These are phyloP conservation scores for Heliocidaris erythrogramma DNA, from an alignment of 35 echinoderm and acorn worm species.

Conservation along the genomic window DNA sequence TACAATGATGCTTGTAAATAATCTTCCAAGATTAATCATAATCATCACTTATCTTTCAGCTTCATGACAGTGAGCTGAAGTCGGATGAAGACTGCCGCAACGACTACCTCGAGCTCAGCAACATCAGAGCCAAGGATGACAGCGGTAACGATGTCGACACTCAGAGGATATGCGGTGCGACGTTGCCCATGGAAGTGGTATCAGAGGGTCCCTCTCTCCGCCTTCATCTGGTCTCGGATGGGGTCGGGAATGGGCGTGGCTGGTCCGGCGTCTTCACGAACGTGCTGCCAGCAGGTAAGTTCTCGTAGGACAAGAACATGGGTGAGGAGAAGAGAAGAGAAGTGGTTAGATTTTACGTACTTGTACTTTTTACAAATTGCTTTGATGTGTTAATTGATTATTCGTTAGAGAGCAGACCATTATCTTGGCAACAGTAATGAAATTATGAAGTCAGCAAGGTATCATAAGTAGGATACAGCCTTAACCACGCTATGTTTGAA, in stretches of 20 bases:
- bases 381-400: too few relatives aligned
- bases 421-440: too few relatives aligned
- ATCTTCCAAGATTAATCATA: background rate
- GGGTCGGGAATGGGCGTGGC: background rate
- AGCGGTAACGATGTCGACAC: background rate
- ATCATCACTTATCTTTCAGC: background rate
- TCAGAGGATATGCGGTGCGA: background rate
- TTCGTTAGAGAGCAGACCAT: too few relatives aligned
- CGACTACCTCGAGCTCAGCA: conserved; percentile 17
- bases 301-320: too few relatives aligned
- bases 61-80: background rate
- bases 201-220: background rate
- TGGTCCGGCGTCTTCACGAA: background rate
- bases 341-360: background rate
- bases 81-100: conserved; percentile 18
- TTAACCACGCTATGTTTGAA: too few relatives aligned
- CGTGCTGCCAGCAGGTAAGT: background rate
- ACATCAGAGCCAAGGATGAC: background rate
- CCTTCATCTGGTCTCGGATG: background rate
- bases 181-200: background rate
- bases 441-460: too few relatives aligned
- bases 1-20: too few relatives aligned
- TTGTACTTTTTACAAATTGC: too few relatives aligned
- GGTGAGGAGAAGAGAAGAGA: background rate
- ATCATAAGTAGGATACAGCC: too few relatives aligned